phyloP scores from a whole-genome alignment of 1,140 invertebrate genomes.

The Heliconius melpomene region DNA sequence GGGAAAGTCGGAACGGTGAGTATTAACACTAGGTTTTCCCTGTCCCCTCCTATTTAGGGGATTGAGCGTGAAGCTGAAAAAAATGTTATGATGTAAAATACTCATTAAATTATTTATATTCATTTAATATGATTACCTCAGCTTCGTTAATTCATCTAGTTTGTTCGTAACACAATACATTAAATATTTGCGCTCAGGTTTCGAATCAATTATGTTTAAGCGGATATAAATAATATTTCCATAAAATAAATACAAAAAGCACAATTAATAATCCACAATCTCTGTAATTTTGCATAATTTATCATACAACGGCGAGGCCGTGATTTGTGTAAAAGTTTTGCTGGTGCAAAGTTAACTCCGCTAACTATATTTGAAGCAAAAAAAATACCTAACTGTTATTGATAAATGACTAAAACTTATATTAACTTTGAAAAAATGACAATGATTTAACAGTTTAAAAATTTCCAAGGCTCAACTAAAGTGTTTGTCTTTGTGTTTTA shows the following conservation, averaged over 20 bases:
- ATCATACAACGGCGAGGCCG: conserved; percentile 45
- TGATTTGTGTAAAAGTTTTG: conserved; percentile 69
- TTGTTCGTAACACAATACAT: conserved; percentile 2
- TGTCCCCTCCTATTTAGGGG: too few relatives aligned
- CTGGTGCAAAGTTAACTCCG: conserved; percentile 47
- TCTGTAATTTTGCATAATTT: conserved; percentile 23
- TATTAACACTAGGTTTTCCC: too few relatives aligned
- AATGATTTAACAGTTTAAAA: conserved; percentile 22
- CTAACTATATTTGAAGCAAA: conserved; percentile 51
- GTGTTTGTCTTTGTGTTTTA: conserved; percentile 1
- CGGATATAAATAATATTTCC: conserved; percentile 10
- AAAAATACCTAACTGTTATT: conserved; percentile 56
- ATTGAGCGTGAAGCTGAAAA: too few relatives aligned
- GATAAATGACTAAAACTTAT: conserved; percentile 33
- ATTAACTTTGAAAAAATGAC: neutral
- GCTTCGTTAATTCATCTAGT: neutral
- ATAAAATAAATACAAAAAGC: conserved; percentile 10
- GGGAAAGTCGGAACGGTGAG: too few relatives aligned
- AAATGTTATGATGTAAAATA: neutral
- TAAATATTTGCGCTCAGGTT: neutral
- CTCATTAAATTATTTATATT: neutral
- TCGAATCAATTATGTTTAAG: neutral
- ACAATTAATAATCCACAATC: conserved; percentile 16
- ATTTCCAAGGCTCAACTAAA: conserved; percentile 2
- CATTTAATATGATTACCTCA: neutral